Evolutionary conservation across 2,113 vertebrate species (phyloP).

Genomic region (Pyxicephalus adspersus): DNA sequence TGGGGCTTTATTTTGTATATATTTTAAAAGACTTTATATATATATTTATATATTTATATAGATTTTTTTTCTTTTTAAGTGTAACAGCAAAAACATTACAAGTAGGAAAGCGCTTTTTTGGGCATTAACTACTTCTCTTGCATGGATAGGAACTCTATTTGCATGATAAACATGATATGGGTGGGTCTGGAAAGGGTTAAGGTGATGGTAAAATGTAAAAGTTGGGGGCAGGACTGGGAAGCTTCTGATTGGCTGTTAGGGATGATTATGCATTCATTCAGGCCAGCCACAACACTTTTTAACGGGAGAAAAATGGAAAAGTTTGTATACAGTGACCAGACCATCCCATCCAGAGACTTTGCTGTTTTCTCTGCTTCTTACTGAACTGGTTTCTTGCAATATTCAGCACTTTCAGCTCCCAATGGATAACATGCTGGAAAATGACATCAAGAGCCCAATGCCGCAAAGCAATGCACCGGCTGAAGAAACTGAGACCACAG

Average conservation of each 20-base stretch:
- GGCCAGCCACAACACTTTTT: constrained; percentile 16
- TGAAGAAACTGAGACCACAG: constrained; percentile 59
- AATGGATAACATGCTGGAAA: constrained; percentile 97
- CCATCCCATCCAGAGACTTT: constrained; percentile 17
- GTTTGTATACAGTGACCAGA: constrained; percentile 10
- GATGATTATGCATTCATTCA: constrained; percentile 88
- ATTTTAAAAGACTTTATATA: too few species aligned
- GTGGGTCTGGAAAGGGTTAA: neutral
- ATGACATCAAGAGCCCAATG: constrained; percentile 86
- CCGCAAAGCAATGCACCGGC: constrained; percentile 75
- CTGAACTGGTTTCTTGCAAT: constrained; percentile 49
- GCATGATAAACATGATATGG: too few species aligned
- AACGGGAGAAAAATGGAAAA: constrained; percentile 56
- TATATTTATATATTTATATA: too few species aligned
- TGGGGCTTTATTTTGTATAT: too few species aligned
- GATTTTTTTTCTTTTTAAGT: too few species aligned
- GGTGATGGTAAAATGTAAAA: neutral
- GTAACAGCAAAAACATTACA: constrained; percentile 40
- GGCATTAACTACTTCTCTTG: neutral
- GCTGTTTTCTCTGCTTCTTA: neutral
- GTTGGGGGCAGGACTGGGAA: neutral
- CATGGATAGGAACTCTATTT: too few species aligned
- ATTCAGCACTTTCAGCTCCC: constrained; percentile 66
- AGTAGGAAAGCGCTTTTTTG: constrained; percentile 8
- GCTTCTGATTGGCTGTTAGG: constrained; percentile 83